Conservation (phyloP, 2,888 invertebrate genomes). For the Caenorhabditis sp. region DNA sequence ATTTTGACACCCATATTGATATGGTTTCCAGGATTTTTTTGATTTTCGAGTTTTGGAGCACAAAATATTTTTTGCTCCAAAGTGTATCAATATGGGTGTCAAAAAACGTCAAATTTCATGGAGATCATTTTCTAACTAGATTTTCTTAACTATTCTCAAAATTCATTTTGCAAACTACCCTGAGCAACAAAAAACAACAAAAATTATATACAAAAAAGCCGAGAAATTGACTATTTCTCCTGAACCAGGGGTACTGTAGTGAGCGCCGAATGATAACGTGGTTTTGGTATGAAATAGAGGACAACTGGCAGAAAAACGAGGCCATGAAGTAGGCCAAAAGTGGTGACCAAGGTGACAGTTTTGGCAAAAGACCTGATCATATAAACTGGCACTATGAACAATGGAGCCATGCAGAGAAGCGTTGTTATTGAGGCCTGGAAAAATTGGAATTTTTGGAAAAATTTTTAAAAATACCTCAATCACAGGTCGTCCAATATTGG, state of each 20-base stretch:
- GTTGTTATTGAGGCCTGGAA: constrained; percentile 62
- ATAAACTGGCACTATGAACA: constrained; percentile 64
- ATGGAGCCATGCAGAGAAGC: constrained; percentile 62
- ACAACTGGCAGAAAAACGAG: constrained; percentile 62
- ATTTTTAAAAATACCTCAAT: constrained; percentile 46
- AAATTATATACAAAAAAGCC: constrained; percentile 5
- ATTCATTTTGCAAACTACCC: constrained; percentile 16
- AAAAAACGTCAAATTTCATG: no score
- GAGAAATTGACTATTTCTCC: constrained; percentile 13
- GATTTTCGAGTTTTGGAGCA: no score
- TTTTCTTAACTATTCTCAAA: no score
- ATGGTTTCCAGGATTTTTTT: no score
- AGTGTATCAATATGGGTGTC: no score
- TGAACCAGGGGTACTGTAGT: constrained; percentile 25
- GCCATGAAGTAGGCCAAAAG: constrained; percentile 58
- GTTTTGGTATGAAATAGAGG: constrained; percentile 35
- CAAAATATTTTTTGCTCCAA: no score
- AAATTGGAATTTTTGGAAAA: not conserved
- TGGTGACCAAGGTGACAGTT: constrained; percentile 52
- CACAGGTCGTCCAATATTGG: constrained; percentile 59
- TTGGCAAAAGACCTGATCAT: constrained; percentile 62
- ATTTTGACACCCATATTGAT: no score
- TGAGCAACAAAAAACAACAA: constrained; percentile 7
- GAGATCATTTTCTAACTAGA: no score
- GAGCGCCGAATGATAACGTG: constrained; percentile 16